Conservation (phyloP, 2,797 vertebrate species). For the Tolypeutes matacus region DNA sequence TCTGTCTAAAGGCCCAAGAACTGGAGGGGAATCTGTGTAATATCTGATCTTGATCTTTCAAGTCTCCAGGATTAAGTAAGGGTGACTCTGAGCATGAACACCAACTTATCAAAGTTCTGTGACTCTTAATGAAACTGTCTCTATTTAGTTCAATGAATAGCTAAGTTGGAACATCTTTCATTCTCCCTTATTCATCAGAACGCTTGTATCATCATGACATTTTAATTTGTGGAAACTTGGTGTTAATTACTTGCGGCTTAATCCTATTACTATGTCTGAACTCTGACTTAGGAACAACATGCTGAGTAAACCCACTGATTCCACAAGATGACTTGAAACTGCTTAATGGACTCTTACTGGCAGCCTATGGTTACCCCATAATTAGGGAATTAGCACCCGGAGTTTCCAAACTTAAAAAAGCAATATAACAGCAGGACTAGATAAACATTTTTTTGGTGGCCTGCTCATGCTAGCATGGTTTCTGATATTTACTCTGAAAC, state of each 20-base stretch:
- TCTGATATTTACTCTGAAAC: slow-evolving; percentile 62
- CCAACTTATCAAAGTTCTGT: not conserved
- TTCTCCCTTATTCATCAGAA: not conserved
- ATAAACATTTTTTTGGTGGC: not conserved
- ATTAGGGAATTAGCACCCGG: slow-evolving; percentile 34
- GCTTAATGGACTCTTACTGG: slow-evolving; percentile 40
- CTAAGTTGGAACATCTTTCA: not conserved
- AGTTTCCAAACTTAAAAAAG: slow-evolving; percentile 50
- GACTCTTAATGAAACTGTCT: not conserved
- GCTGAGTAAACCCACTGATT: slow-evolving; percentile 26
- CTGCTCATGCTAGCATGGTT: slow-evolving; percentile 28
- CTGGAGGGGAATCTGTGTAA: not conserved
- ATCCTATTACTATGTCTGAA: slow-evolving; percentile 13
- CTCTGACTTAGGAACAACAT: not conserved
- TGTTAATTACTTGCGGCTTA: slow-evolving; percentile 32
- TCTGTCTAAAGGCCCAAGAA: not conserved
- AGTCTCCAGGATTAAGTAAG: not conserved
- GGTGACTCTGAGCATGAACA: not conserved
- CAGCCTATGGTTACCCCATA: not conserved
- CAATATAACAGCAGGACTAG: slow-evolving; percentile 9
- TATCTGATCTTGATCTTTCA: not conserved
- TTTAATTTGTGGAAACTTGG: slow-evolving; percentile 48
- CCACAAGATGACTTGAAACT: not conserved
- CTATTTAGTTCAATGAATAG: not conserved
- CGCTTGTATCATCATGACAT: not conserved